phyloP scores from a whole-genome alignment of 2,888 invertebrate species.

The Pristionchus fissidentatus region DNA sequence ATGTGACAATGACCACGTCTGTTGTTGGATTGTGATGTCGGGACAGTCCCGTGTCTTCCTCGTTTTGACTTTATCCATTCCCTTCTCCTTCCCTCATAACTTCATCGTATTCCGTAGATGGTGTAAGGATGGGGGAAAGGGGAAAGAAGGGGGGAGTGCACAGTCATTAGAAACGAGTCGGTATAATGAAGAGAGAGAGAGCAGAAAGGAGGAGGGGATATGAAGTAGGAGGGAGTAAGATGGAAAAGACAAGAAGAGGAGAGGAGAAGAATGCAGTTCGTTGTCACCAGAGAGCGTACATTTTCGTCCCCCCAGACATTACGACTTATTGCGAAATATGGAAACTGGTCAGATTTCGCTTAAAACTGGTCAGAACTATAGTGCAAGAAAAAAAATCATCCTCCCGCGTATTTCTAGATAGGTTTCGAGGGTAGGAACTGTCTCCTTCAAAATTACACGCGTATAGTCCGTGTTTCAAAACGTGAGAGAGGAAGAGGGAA shows the following conservation, averaged over 20 bases:
- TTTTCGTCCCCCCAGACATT: background rate
- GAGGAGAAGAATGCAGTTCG: background rate
- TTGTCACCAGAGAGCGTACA: background rate
- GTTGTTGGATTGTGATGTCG: too few species aligned
- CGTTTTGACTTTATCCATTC: background rate
- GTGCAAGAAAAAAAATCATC: constrained; percentile 3
- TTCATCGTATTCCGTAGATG: constrained; percentile 38
- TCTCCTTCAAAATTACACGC: too few species aligned
- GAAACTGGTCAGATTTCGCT: too few species aligned
- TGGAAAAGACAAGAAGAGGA: background rate
- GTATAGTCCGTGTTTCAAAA: too few species aligned
- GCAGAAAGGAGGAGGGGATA: constrained; percentile 3
- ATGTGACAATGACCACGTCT: too few species aligned
- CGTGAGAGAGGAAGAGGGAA: too few species aligned
- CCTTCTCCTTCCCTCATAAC: constrained; percentile 25
- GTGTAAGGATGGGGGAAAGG: background rate
- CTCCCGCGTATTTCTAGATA: too few species aligned
- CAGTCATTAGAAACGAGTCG: constrained; percentile 39
- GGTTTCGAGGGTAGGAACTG: too few species aligned
- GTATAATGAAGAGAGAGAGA: constrained; percentile 35
- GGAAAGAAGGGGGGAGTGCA: constrained; percentile 19
- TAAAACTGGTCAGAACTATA: too few species aligned
- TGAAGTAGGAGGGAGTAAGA: constrained; percentile 1
- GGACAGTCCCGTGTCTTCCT: too few species aligned
- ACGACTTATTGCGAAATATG: too few species aligned